These are phyloP conservation scores for Romanogobio albipinnatus DNA, from an alignment of 2,113 vertebrate species.

Conservation along the genomic window DNA sequence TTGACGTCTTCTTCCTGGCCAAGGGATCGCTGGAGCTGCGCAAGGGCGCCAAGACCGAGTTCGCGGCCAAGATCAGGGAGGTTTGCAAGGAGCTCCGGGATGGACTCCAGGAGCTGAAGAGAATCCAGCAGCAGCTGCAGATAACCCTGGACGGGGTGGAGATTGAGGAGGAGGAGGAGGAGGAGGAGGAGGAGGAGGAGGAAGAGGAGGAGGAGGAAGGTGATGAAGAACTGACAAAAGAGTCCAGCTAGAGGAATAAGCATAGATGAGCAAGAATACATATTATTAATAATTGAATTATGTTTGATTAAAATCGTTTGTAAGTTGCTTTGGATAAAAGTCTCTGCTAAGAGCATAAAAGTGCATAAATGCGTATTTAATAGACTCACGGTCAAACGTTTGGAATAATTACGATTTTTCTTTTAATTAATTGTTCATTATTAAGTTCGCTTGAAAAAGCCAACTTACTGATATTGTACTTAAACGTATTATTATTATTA, in stretches of 20 bases:
- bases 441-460: too few species aligned
- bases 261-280: neutral
- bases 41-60: slow-evolving; percentile 74
- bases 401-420: too few species aligned
- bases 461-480: too few species aligned
- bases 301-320: neutral
- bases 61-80: slow-evolving; percentile 73
- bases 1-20: slow-evolving; percentile 78
- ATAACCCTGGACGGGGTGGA: slow-evolving; percentile 74
- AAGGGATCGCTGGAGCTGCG: slow-evolving; percentile 75
- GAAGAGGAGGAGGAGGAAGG: neutral
- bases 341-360: neutral
- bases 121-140: slow-evolving; percentile 72
- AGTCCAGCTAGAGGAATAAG: neutral
- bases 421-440: too few species aligned
- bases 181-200: neutral
- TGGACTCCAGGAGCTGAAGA: slow-evolving; percentile 72
- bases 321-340: neutral
- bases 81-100: slow-evolving; percentile 73
- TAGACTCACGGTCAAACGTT: neutral
- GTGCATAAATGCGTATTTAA: neutral
- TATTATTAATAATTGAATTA: too few species aligned
- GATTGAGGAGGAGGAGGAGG: slow-evolving; percentile 65
- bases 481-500: too few species aligned
- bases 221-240: neutral